Evolutionary conservation across 2,797 vertebrate species (phyloP), one percentile per base, ranked within the genome.

Genomic region (Brotula barbata): DNA sequence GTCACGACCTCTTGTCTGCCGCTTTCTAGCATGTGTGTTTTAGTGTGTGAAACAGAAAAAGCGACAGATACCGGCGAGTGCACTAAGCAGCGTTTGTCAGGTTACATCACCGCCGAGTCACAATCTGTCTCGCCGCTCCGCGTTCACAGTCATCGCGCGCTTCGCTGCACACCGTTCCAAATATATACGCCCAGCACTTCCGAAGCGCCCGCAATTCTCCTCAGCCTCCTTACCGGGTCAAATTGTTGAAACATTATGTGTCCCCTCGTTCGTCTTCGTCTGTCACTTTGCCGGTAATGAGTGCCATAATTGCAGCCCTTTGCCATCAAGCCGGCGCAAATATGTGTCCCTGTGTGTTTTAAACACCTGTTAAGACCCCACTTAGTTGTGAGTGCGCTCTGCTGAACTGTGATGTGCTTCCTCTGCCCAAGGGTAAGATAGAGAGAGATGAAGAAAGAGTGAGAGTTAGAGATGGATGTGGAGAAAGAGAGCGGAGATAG

Each of bases 361-460:
- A 80, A 85, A 82, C 82, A 79, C 85, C 81, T 81, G 81, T 84
- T 83, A 79, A 80, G 73, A 80, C 75, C 64, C 57, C 71, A 58
- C 72, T 86, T 75, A 77, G 77, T 59, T 20, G 37, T 36, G 60
- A 68, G 58, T 20, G 58, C 17, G 15, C 67, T 67, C 16, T 9
- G 41, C 68, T 60, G 61, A 67, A 71, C 59, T 3, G 58, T 11
- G 33, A 49, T 44, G 71, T 50, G 58, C 70, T 58, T 63, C 71
- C 46, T 41, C 45, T 5, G 54, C 66, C 68, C 7, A 23, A 53
- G 71, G 63, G 75, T 47, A 36, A 43, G 51, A 51, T 55, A 46
- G 52, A 49, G 31, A 61, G 47, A 57, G 46, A 51, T 1, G 21
- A 14, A 22, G 60, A 61, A 58, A 5, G 50, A 40, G 59, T 17